Percentiles rank a stretch among this genome's conserved stretches.
These are phyloP conservation scores for Smittia aterrima DNA, from an alignment of 2,888 invertebrate species.

Conservation along the genomic window DNA sequence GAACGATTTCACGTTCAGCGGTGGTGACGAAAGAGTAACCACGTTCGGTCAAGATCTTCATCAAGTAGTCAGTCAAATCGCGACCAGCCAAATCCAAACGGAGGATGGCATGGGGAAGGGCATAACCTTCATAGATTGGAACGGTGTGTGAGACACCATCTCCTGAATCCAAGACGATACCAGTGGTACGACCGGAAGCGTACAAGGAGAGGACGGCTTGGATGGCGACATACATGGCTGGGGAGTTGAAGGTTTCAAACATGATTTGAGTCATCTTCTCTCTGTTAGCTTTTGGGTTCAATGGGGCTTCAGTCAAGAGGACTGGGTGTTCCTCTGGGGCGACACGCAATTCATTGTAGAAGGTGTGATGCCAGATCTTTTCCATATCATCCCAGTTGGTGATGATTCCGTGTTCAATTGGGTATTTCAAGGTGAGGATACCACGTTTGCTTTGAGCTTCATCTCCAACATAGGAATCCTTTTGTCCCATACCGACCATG, in stretches of 20 bases:
- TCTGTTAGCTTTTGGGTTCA: slow-evolving; percentile 89
- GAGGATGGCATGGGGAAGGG: slow-evolving; percentile 80
- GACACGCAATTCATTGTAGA: slow-evolving; percentile 88
- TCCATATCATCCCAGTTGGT: slow-evolving; percentile 94
- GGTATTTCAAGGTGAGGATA: slow-evolving; percentile 84
- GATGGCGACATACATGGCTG: slow-evolving; percentile 92
- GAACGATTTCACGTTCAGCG: slow-evolving; percentile 91
- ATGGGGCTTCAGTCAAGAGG: slow-evolving; percentile 83
- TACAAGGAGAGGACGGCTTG: slow-evolving; percentile 93
- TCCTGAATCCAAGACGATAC: slow-evolving; percentile 88
- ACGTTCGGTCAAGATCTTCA: slow-evolving; percentile 95
- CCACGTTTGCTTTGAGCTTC: slow-evolving; percentile 86
- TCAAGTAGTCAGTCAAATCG: slow-evolving; percentile 94
- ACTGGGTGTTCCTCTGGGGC: slow-evolving; percentile 93
- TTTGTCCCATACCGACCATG: slow-evolving; percentile 90
- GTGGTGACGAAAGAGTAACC: slow-evolving; percentile 95
- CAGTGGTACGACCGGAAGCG: slow-evolving; percentile 94
- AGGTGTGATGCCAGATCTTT: slow-evolving; percentile 92
- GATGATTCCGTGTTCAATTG: slow-evolving; percentile 86
- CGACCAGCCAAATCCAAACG: slow-evolving; percentile 90
- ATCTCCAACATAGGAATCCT: slow-evolving; percentile 84
- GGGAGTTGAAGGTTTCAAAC: slow-evolving; percentile 91
- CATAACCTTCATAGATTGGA: slow-evolving; percentile 87
- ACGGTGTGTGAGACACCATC: slow-evolving; percentile 93
- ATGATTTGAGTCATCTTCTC: slow-evolving; percentile 94